Evolutionary conservation across 1,140 invertebrate genomes (phyloP), one percentile per base, ranked within the genome.

Genomic region (Megalopta genalis): DNA sequence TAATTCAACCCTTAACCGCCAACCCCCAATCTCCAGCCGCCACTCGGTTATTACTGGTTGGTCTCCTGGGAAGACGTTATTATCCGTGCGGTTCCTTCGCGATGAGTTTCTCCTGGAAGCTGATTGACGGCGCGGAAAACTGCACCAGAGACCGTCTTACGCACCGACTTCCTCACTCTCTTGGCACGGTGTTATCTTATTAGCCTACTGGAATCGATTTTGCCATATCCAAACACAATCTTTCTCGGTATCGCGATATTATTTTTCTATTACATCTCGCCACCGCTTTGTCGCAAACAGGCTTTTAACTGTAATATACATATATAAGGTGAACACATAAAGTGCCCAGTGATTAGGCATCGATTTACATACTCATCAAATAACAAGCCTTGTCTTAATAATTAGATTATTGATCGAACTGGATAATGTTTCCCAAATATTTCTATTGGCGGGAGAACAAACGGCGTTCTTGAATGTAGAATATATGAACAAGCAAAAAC

Each of bases 1-100:
- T 82, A 85, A 87, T 86, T 87, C 86, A 60, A 87, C 77, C 70
- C 59, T 72, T 76, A 69, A 79, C 77, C 78, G 76, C 77, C 84
- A 83, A 88, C 83, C 81, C 81, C 84, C 84, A 86, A 87, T 87
- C 87, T 87, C 71, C 68, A 85, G 60, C 80, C 76, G 52, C 81
- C 84, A 84, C 84, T 88, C 76, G 77, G 86, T 88, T 89, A 87
- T 89, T 89, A 86, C 83, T 69, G 83, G 80, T 81, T 75, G 81
- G 65, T 84, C 85, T 77, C 83, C 65, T 37, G 86, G 84, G 83
- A 87, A 73, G 83, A 89, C 86, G 86, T 88, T 88, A 89, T 89
- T 89, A 88, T 86, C 88, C 81, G 62, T 79, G 81, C 79, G 78
- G 77, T 81, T 87, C 66, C 79, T 85, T 72, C 78, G 71, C 86